Evolutionary conservation across 2,113 vertebrate genomes (phyloP), one percentile per base, ranked within the genome.

Genomic region (Verasper variegatus): DNA sequence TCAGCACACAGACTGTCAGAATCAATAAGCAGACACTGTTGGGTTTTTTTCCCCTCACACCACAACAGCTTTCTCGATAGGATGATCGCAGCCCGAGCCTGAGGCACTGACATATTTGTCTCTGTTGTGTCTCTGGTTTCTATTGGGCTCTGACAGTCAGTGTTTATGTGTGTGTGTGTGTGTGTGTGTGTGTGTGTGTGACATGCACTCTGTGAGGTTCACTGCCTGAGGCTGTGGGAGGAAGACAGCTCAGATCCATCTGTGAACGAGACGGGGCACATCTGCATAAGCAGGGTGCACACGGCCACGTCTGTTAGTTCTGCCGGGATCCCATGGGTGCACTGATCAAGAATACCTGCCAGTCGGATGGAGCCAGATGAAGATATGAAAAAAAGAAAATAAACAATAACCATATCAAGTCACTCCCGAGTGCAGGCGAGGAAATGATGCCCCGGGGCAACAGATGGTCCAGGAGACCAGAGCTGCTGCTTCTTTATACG

Each of bases 71-170:
- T 82, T 80, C 84, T 83, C 31, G 37, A 85, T 84, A 37, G 49
- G 68, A 78, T 83, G 82, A 88, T 82, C 55, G 88, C 70, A 80
- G 82, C 83, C 75, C 66, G 3, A 64, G 85, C 89, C 89, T 20
- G 57, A 85, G 87, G 87, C 89, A 5, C 55, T 87, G 87, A 89
- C 87, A 89, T 68, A 83, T 91, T 76, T 71, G 37, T 87, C 83
- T 92, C 71, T 84, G 80, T 76, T 82, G 77, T 76, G 76, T 76
- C 68, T 82, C 67, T 62, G 18, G 3, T 77, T 83, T 78, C 68
- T 81, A 56, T 73, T 57, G 78, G 80, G 85, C 65, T 82, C 49
- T 84, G 85, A 85, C 82, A 84, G 78, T 70, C 58, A 18, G 23
- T 21, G 21, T 69, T 42, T 78, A 17, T 68, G 69, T 63, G 60